Evolutionary conservation across 1,140 invertebrate species (phyloP), one percentile per base, ranked within the genome.

Genomic region (Dreissena rostriformis): DNA sequence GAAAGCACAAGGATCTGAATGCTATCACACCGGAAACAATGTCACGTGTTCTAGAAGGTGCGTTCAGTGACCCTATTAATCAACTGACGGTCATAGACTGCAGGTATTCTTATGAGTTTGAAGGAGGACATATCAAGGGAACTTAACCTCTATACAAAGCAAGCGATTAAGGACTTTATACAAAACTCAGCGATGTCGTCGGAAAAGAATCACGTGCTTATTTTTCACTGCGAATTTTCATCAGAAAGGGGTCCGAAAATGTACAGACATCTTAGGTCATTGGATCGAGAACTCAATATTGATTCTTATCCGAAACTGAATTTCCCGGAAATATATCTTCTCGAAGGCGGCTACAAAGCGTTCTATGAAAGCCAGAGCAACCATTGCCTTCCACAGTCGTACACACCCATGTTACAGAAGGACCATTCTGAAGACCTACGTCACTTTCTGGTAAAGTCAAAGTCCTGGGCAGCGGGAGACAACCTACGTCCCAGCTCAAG

Each of bases 311-410:
- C 99, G 0, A 94, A 95, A 0, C 94, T 99, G 0, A 95, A 96
- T 89, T 99, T 98, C 94, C 98, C 98, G 0, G 98, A 99, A 93
- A 94, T 99, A 6, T 99, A 99, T 92, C 93, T 99, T 0, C 94
- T 99, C 6, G 96, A 98, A 90, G 97, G 97, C 0, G 99, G 99
- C 8, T 99, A 99, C 94, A 96, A 97, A 88, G 95, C 95, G 49
- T 99, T 99, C 93, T 99, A 95, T 91, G 94, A 95, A 79, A 93
- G 94, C 0, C 95, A 96, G 39, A 39, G 39, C 39, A 39, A 95
- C 0, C 93, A 97, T 22, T 99, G 98, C 93, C 94, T 95, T 51
- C 97, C 97, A 0, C 93, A 95, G 19, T 94, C 95, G 0, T 98
- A 98, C 86, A 94, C 95, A 39, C 96, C 96, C 4, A 98, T 98